phyloP scores from a whole-genome alignment of 1,140 invertebrate genomes.

The Notospermus geniculatus region DNA sequence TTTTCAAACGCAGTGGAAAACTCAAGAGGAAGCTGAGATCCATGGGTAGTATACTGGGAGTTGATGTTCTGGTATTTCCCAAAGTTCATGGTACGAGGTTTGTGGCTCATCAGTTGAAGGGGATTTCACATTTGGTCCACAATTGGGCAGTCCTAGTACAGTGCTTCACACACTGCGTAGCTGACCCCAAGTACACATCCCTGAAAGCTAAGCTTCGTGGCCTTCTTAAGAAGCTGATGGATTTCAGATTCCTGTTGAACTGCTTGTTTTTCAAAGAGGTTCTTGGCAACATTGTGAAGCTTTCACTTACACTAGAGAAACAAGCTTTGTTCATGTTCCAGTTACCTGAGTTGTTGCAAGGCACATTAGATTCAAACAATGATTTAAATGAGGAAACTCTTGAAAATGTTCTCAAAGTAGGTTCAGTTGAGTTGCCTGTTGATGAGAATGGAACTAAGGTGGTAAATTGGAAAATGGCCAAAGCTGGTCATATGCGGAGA shows the following conservation, averaged over 20 bases:
- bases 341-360: neutral
- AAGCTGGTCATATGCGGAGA: neutral
- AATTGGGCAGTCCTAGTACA: constrained; percentile 8
- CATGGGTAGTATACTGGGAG: neutral
- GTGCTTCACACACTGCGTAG: neutral
- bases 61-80: constrained; percentile 8
- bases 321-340: neutral
- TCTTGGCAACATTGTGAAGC: neutral
- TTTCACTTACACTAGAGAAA: constrained; percentile 5
- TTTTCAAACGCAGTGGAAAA: constrained; percentile 1
- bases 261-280: neutral
- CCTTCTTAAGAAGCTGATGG: constrained; percentile 4
- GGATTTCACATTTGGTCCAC: neutral
- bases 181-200: neutral
- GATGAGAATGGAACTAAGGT: neutral
- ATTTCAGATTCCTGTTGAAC: constrained; percentile 1
- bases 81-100: constrained; percentile 13
- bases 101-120: constrained; percentile 1
- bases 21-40: neutral
- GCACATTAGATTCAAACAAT: neutral
- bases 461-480: neutral
- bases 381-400: neutral
- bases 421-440: neutral
- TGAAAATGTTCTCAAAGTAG: neutral
- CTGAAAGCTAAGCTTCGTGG: constrained; percentile 7